These are phyloP conservation scores for Percopsis omiscomaycus DNA, from an alignment of 2,797 vertebrate genomes.

Conservation along the genomic window DNA sequence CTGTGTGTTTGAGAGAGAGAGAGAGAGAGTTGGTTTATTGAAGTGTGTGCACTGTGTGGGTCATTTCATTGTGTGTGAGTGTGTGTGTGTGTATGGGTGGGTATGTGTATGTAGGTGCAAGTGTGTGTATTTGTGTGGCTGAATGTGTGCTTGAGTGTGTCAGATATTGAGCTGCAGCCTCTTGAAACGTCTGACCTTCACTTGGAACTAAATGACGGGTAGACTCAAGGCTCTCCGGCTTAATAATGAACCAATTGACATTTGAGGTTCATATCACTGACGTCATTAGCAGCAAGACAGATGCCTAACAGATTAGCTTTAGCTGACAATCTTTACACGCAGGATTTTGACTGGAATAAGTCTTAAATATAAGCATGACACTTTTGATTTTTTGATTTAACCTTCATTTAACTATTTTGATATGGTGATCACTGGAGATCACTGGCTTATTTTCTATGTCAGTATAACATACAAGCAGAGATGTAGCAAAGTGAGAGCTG, in stretches of 20 bases:
- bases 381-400: no score
- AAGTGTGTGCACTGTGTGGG: no score
- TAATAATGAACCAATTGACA: conserved; percentile 67
- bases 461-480: no score
- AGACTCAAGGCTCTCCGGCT: conserved; percentile 43
- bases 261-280: conserved; percentile 59
- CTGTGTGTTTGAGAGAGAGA: no score
- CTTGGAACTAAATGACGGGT: conserved; percentile 51
- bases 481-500: no score
- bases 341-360: no score
- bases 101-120: neutral
- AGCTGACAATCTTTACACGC: neutral
- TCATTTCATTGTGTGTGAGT: no score
- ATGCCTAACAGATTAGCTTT: conserved; percentile 31
- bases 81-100: neutral
- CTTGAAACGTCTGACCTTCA: conserved; percentile 66
- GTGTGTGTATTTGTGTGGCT: conserved; percentile 3
- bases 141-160: conserved; percentile 11
- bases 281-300: conserved; percentile 37
- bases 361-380: no score
- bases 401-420: no score
- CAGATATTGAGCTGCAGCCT: conserved; percentile 50
- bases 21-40: no score
- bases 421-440: no score
- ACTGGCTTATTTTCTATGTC: no score